phyloP scores from a whole-genome alignment of 2,888 invertebrate species.

The Agrochola litura region DNA sequence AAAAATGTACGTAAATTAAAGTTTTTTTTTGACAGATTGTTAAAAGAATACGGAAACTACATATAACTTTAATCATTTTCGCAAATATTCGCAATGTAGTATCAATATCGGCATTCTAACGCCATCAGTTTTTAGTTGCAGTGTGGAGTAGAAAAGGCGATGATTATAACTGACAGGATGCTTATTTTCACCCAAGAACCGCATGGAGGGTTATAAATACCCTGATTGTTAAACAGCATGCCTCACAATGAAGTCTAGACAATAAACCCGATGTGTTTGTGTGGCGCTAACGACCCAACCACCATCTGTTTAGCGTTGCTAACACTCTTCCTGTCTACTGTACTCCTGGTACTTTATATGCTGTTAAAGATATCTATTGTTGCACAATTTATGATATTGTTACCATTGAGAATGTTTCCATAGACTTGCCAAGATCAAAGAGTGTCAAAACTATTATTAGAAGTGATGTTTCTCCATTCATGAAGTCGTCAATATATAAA shows the following conservation, averaged over 20 bases:
- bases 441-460: conserved; percentile 15
- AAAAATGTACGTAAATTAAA: neutral
- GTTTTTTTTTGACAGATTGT: neutral
- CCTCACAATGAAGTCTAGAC: conserved; percentile 55
- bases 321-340: conserved; percentile 23
- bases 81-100: neutral
- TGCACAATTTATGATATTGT: conserved; percentile 6
- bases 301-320: conserved; percentile 49
- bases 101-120: conserved; percentile 1
- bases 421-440: conserved; percentile 20
- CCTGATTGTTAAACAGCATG: conserved; percentile 32
- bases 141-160: neutral
- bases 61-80: neutral
- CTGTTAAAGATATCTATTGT: conserved; percentile 22
- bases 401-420: neutral
- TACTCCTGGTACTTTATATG: conserved; percentile 39
- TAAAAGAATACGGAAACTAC: too few species aligned
- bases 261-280: conserved; percentile 53
- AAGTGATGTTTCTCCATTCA: conserved; percentile 6
- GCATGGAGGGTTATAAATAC: conserved; percentile 46
- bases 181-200: conserved; percentile 31
- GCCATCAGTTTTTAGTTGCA: neutral
- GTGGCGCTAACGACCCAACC: conserved; percentile 31
- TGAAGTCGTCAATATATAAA: neutral
- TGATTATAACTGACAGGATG: conserved; percentile 30